Conservation (phyloP, 2,113 vertebrate species). For the Ptyas mucosa region DNA sequence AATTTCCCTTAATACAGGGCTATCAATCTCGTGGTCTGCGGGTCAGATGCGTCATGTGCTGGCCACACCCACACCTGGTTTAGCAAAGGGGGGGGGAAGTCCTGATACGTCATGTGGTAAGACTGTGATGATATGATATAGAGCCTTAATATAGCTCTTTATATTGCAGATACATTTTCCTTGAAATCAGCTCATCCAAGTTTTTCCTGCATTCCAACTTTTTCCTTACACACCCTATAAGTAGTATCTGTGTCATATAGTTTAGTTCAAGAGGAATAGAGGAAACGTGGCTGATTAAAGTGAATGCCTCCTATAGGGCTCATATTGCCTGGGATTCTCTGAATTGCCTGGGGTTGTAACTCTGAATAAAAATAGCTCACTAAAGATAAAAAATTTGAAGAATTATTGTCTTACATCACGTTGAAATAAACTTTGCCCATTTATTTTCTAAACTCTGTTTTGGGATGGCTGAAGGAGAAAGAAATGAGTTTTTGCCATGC, state of each 20-base stretch:
- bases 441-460: slow-evolving; percentile 44
- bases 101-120: too few species aligned
- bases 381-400: neutral
- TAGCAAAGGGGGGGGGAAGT: too few species aligned
- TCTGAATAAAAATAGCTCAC: neutral
- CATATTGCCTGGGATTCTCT: neutral
- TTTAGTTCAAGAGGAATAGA: neutral
- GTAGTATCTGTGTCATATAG: neutral
- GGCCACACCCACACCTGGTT: too few species aligned
- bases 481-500: slow-evolving; percentile 64
- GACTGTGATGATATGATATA: too few species aligned
- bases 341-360: neutral
- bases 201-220: neutral
- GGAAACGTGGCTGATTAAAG: neutral
- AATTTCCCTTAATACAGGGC: neutral
- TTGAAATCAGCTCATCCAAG: too few species aligned
- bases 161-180: neutral
- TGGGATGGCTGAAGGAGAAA: slow-evolving; percentile 55
- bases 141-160: neutral
- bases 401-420: neutral
- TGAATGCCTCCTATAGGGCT: neutral
- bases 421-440: neutral
- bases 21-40: too few species aligned
- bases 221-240: neutral
- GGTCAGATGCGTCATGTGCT: too few species aligned